These are phyloP conservation scores for Sebastolobus alascanus DNA, from an alignment of 2,797 vertebrate species.

Conservation along the genomic window DNA sequence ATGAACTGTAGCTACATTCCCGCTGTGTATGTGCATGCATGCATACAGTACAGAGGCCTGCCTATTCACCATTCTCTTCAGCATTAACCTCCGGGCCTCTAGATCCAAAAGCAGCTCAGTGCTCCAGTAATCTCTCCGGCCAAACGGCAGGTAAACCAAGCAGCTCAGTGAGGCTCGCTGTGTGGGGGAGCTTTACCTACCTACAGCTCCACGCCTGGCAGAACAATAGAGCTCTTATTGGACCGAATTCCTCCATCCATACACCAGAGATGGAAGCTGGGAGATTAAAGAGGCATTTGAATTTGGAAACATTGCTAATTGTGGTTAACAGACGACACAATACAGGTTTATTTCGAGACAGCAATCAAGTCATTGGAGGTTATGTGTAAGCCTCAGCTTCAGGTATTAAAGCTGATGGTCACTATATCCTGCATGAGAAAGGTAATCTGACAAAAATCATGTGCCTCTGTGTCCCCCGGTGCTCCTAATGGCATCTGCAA, in stretches of 20 bases:
- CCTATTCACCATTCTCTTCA: constrained; percentile 59
- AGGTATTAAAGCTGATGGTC: not conserved
- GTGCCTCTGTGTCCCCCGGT: no score
- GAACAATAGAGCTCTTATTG: constrained; percentile 74
- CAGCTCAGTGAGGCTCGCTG: constrained; percentile 43
- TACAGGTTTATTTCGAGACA: not conserved
- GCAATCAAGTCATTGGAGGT: not conserved
- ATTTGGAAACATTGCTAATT: constrained; percentile 34
- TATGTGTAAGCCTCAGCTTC: not conserved
- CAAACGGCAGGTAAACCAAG: constrained; percentile 58
- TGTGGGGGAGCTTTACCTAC: constrained; percentile 52
- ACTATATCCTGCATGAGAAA: no score
- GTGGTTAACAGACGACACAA: not conserved
- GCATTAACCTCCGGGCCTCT: constrained; percentile 56
- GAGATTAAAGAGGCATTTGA: constrained; percentile 39
- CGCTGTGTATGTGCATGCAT: constrained; percentile 21
- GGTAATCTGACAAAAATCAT: no score
- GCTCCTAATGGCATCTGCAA: no score
- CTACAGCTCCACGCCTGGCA: constrained; percentile 43
- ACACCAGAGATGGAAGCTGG: constrained; percentile 38
- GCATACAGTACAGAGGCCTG: constrained; percentile 56
- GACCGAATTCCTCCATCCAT: constrained; percentile 58
- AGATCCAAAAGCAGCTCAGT: constrained; percentile 58
- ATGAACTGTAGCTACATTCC: not conserved
- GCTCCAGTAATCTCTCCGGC: constrained; percentile 55